Conservation (phyloP, 2,113 vertebrate genomes). For the Seriola aureovittata region DNA sequence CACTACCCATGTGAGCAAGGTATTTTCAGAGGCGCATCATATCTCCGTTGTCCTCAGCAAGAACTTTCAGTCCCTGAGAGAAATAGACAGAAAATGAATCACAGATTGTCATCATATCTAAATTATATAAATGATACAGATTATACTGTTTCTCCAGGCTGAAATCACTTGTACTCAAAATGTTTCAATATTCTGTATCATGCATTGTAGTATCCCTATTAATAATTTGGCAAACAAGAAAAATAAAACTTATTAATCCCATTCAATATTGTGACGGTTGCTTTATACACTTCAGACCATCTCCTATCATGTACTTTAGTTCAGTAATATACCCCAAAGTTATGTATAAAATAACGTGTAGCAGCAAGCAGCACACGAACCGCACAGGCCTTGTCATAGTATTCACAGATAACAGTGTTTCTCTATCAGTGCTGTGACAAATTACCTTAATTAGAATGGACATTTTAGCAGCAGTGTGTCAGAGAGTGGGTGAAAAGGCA, state of each 20-base stretch:
- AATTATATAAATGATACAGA: neutral
- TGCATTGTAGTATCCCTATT: neutral
- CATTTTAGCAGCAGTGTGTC: slow-evolving; percentile 34
- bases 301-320: neutral
- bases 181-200: neutral
- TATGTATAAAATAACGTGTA: too few species aligned
- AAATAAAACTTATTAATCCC: neutral
- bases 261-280: neutral
- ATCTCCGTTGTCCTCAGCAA: slow-evolving; percentile 42
- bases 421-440: slow-evolving; percentile 6
- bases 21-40: slow-evolving; percentile 72
- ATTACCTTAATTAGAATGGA: slow-evolving; percentile 2
- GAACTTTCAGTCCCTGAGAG: slow-evolving; percentile 49
- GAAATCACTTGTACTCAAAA: neutral
- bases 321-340: neutral
- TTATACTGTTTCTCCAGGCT: neutral
- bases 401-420: neutral
- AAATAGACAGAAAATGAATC: slow-evolving; percentile 14
- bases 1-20: slow-evolving; percentile 83
- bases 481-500: slow-evolving; percentile 28
- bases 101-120: neutral
- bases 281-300: neutral
- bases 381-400: neutral
- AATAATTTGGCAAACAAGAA: neutral
- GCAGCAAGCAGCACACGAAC: neutral